Conservation (phyloP, 2,888 invertebrate species). For the Chalcosyrphus nemorum region DNA sequence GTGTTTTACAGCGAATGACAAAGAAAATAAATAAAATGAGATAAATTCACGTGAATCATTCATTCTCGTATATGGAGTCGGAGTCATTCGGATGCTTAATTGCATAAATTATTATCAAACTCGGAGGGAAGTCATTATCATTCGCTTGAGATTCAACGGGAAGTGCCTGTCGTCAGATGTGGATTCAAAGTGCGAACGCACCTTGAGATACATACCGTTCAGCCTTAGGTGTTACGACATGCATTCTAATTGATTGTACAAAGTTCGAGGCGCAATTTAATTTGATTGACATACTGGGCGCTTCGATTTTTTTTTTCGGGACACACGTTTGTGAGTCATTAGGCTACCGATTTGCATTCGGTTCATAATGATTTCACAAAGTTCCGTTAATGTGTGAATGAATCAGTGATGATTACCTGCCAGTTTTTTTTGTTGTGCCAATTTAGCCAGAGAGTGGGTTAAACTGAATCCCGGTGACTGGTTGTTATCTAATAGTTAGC, state of each 20-base stretch:
- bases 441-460: constrained; percentile 8
- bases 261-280: constrained; percentile 4
- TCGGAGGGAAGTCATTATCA: constrained; percentile 19
- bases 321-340: constrained; percentile 31
- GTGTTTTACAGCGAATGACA: constrained; percentile 18
- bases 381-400: constrained; percentile 30
- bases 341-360: constrained; percentile 10
- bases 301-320: constrained; percentile 39
- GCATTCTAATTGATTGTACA: constrained; percentile 11
- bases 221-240: not conserved
- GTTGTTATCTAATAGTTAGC: not conserved
- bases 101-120: constrained; percentile 28
- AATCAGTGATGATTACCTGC: constrained; percentile 21
- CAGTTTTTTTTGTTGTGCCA: constrained; percentile 9
- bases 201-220: constrained; percentile 4
- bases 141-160: not conserved
- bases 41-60: constrained; percentile 36
- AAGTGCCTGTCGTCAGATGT: not conserved
- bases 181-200: constrained; percentile 10
- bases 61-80: not conserved
- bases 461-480: not conserved
- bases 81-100: constrained; percentile 21
- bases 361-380: constrained; percentile 18
- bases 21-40: constrained; percentile 23
- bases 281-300: not conserved